Evolutionary conservation across 2,113 vertebrate species (phyloP).

Genomic region (Dipodomys spectabilis): DNA sequence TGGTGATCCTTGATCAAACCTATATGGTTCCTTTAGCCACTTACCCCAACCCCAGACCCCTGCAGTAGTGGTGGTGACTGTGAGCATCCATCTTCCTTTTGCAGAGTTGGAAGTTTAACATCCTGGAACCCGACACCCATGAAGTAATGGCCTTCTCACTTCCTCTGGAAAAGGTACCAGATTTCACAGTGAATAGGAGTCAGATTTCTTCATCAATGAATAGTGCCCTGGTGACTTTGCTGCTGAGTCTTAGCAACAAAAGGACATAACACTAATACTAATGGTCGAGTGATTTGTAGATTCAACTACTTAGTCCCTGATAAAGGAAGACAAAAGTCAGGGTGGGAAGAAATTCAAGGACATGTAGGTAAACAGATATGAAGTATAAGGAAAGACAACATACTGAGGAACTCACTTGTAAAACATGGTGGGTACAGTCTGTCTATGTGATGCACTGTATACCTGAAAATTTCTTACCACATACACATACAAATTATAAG

Average conservation of each 20-base stretch:
- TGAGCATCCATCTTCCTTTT: conserved; percentile 65
- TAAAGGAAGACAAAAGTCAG: neutral
- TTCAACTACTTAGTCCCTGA: neutral
- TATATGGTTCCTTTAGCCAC: conserved; percentile 61
- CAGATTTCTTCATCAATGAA: neutral
- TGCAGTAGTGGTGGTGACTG: conserved; percentile 56
- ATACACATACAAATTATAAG: neutral
- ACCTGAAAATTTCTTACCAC: neutral
- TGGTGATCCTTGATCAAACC: conserved; percentile 71
- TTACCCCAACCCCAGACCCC: conserved; percentile 54
- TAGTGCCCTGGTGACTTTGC: neutral
- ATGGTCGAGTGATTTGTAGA: neutral
- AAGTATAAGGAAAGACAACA: neutral
- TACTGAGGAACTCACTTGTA: neutral
- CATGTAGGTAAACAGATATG: neutral
- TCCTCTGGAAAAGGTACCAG: neutral
- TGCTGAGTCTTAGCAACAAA: neutral
- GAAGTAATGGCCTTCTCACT: neutral
- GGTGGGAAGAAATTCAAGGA: neutral
- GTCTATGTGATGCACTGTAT: neutral
- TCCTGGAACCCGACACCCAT: neutral
- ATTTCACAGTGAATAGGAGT: neutral
- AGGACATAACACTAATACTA: neutral
- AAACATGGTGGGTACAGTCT: neutral
- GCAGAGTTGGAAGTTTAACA: neutral